These are phyloP conservation scores for Copsychus sechellarum DNA, from an alignment of 2,113 vertebrate genomes.

Conservation along the genomic window DNA sequence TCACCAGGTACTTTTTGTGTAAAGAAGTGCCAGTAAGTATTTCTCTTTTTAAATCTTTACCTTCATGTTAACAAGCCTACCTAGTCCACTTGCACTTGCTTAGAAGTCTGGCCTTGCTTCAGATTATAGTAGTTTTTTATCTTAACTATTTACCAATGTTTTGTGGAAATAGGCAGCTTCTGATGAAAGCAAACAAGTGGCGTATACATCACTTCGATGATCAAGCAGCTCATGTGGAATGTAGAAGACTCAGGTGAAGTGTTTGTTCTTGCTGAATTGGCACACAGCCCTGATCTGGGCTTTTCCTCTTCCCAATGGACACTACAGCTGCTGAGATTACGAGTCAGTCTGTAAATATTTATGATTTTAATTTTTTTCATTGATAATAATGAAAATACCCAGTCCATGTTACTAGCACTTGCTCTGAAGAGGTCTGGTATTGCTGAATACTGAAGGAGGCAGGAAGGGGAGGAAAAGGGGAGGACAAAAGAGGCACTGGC, in stretches of 20 bases:
- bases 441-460: neutral
- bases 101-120: neutral
- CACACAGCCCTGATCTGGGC: neutral
- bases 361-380: neutral
- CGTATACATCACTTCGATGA: neutral
- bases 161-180: neutral
- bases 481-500: neutral
- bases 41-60: neutral
- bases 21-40: neutral
- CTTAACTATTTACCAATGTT: neutral
- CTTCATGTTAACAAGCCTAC: neutral
- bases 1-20: neutral
- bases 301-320: neutral
- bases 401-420: neutral
- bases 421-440: neutral
- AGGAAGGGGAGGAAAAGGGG: neutral
- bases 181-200: neutral
- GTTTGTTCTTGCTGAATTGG: neutral
- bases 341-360: neutral
- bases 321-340: neutral
- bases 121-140: neutral
- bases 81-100: neutral
- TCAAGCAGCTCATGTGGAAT: neutral
- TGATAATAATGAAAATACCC: neutral
- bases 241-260: neutral